Evolutionary conservation across 2,888 invertebrate species (phyloP), one percentile per base, ranked within the genome.

Genomic region (Tachina fera): DNA sequence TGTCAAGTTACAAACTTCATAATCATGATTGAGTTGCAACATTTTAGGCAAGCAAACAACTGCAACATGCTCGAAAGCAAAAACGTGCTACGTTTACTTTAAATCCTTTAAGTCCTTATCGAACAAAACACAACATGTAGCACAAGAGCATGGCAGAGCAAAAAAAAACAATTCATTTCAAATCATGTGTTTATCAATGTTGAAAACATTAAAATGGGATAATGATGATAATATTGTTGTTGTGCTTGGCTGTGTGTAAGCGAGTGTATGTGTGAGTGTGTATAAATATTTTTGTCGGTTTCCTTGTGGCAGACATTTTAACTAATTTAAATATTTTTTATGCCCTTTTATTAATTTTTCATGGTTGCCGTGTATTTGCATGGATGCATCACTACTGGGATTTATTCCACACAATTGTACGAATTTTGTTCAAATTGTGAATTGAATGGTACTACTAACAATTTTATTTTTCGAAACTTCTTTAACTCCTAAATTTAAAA

Each of bases 41-140:
- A 56, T 65, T 58, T 63, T 19, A 65, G 39, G 11, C 16, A n/a
- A n/a, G 1, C 53, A 10, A 56, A 3, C 53, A 71, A 76, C 67
- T 60, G 39, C 31, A 65, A 63, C 76, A 76, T 67, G 72, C 80
- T 75, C 71, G n/a, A 14, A 63, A n/a, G 11, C 1, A 22, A 22
- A 56, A 31, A 47, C 61, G 1, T 1, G 3, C 31, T 65, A 19
- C n/a, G 9, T 19, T n/a, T 67, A 39, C 14, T 56, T 51, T n/a
- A 39, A 60, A 67, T 49, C 11, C 39, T 58, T 53, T 72, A 13
- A 10, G 19, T 14, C n/a, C 41, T 31, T 31, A 60, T 78, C 85
- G 31, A 85, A 85, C 85, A 85, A 77, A 85, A 85, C 81, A 85
- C 85, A 85, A 85, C 85, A 79, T 79, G 78, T 75, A 0, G 31